These are phyloP conservation scores for Phymanthus crucifer DNA, from an alignment of 92 coral and sea anemone species.

Conservation along the genomic window DNA sequence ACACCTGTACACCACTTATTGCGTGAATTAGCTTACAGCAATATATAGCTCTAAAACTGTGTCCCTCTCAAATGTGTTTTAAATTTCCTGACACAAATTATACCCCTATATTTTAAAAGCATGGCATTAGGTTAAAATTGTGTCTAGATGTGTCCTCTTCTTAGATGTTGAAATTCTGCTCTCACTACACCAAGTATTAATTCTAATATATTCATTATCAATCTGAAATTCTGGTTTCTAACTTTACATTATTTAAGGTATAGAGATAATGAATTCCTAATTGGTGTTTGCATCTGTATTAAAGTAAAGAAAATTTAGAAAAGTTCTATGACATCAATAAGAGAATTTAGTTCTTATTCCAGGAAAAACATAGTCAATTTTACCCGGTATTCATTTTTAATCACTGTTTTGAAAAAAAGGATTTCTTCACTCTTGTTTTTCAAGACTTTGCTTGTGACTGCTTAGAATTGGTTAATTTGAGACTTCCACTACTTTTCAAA, in stretches of 20 bases:
- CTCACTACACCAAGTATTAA: neutral
- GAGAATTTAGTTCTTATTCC: neutral
- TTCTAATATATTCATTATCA: constrained; percentile 15
- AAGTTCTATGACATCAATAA: neutral
- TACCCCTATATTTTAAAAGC: constrained; percentile 8
- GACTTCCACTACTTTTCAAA: constrained; percentile 16
- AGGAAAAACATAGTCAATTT: neutral
- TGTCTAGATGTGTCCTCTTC: neutral
- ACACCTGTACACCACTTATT: constrained; percentile 36
- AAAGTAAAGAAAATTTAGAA: constrained; percentile 2
- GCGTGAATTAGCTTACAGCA: constrained; percentile 31
- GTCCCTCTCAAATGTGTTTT: constrained; percentile 14
- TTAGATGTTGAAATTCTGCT: constrained; percentile 1
- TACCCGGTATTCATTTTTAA: neutral
- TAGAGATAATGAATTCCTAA: constrained; percentile 27
- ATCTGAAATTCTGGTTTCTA: constrained; percentile 16
- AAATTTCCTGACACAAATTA: constrained; percentile 5
- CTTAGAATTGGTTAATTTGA: constrained; percentile 11
- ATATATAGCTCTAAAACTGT: constrained; percentile 15
- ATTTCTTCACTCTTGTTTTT: constrained; percentile 3
- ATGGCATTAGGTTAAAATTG: neutral
- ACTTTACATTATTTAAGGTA: constrained; percentile 21
- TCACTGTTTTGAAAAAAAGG: constrained; percentile 6
- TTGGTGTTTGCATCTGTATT: constrained; percentile 23
- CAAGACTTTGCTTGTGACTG: constrained; percentile 12